Evolutionary conservation across 2,888 invertebrate genomes (phyloP).

Genomic region (Drosophila kokeensis): DNA sequence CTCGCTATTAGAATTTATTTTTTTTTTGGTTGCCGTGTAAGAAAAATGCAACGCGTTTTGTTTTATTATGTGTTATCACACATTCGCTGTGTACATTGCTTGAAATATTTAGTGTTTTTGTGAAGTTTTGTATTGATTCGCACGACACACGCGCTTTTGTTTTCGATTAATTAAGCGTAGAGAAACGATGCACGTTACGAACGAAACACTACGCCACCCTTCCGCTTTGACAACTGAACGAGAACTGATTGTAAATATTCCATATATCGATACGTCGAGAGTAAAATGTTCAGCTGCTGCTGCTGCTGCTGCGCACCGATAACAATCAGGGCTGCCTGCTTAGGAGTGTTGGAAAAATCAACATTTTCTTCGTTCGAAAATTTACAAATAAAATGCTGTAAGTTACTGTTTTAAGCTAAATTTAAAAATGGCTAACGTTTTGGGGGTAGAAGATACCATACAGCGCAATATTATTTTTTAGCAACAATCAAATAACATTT

Average conservation of each 20-base stretch:
- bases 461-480: slow-evolving; percentile 2
- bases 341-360: slow-evolving; percentile 18
- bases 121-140: slow-evolving; percentile 51
- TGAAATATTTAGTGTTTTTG: slow-evolving; percentile 35
- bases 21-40: slow-evolving; percentile 20
- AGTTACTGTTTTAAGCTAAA: slow-evolving; percentile 4
- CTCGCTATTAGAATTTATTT: slow-evolving; percentile 48
- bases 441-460: background rate
- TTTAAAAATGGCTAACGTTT: slow-evolving; percentile 23
- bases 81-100: slow-evolving; percentile 23
- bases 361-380: background rate
- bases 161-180: slow-evolving; percentile 53
- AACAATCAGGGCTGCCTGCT: slow-evolving; percentile 31
- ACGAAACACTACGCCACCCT: slow-evolving; percentile 34
- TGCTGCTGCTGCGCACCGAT: slow-evolving; percentile 24
- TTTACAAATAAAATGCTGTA: slow-evolving; percentile 1
- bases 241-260: slow-evolving; percentile 51
- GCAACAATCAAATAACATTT: background rate
- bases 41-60: slow-evolving; percentile 17
- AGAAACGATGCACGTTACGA: slow-evolving; percentile 12
- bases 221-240: slow-evolving; percentile 49
- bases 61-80: slow-evolving; percentile 48
- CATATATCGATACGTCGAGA: slow-evolving; percentile 36
- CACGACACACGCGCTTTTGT: slow-evolving; percentile 56
- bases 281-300: slow-evolving; percentile 23